Percentiles rank a stretch among this genome's conserved stretches.
phyloP scores from a whole-genome alignment of 2,797 vertebrate species.

The Sebastes miniatus region DNA sequence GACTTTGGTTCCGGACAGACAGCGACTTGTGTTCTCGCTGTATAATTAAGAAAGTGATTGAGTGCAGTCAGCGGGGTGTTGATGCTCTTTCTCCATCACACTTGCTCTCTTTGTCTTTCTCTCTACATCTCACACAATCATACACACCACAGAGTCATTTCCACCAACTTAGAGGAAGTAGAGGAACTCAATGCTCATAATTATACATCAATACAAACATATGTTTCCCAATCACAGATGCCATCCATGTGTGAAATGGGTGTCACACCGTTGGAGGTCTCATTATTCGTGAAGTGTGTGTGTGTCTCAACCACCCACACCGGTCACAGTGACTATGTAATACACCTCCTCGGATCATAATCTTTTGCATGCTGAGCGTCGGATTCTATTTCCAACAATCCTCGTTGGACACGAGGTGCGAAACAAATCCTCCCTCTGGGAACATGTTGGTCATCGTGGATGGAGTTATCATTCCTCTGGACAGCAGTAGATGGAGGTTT shows the following conservation, averaged over 20 bases:
- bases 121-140: constrained; percentile 35
- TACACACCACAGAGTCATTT: constrained; percentile 62
- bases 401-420: constrained; percentile 18
- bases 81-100: constrained; percentile 71
- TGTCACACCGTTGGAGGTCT: constrained; percentile 76
- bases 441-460: constrained; percentile 2
- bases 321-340: constrained; percentile 41
- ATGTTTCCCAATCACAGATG: constrained; percentile 81
- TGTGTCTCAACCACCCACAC: constrained; percentile 43
- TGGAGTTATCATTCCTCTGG: constrained; percentile 7
- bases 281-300: constrained; percentile 70
- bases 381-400: constrained; percentile 27
- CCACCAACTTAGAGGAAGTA: constrained; percentile 65
- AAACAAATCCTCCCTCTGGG: constrained; percentile 35
- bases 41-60: constrained; percentile 82
- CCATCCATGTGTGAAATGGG: constrained; percentile 86
- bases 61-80: constrained; percentile 70
- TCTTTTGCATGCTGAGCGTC: constrained; percentile 42
- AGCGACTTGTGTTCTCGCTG: constrained; percentile 78
- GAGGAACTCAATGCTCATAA: constrained; percentile 77
- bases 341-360: constrained; percentile 32
- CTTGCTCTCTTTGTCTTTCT: constrained; percentile 57
- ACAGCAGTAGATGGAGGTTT: constrained; percentile 15
- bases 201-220: constrained; percentile 85
- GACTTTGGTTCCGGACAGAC: constrained; percentile 65